Conservation (phyloP, 2,888 invertebrate genomes). For the Julus scandinavius region DNA sequence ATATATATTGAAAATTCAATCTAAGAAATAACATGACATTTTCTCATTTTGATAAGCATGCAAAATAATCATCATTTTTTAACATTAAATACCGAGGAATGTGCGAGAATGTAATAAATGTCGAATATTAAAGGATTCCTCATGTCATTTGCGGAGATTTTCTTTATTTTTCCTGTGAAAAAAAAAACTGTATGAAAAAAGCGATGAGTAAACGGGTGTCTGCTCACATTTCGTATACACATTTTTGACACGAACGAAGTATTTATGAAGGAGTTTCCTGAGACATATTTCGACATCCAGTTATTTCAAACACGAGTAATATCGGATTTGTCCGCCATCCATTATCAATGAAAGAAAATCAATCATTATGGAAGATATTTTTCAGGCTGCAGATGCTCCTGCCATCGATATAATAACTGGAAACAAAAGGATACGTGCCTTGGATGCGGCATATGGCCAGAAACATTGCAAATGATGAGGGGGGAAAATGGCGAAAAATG, state of each 20-base stretch:
- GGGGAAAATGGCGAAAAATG: background rate
- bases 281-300: slow-evolving; percentile 28
- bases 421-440: slow-evolving; percentile 11
- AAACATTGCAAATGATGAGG: background rate
- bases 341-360: slow-evolving; percentile 39
- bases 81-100: no score
- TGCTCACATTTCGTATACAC: background rate
- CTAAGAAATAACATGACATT: no score
- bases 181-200: background rate
- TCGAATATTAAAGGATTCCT: no score
- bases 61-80: no score
- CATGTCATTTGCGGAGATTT: no score
- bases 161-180: no score
- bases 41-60: no score
- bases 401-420: slow-evolving; percentile 38
- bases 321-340: slow-evolving; percentile 26
- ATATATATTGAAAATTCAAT: no score
- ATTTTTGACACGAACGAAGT: background rate
- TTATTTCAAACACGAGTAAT: slow-evolving; percentile 39
- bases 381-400: background rate
- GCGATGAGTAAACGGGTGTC: background rate
- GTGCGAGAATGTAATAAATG: no score
- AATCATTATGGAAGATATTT: slow-evolving; percentile 24
- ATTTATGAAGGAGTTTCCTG: background rate
- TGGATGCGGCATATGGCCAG: background rate